Percentiles rank a stretch among this genome's conserved stretches.
Conservation (phyloP, 2,113 vertebrate species). For the Macaca fascicularis region DNA sequence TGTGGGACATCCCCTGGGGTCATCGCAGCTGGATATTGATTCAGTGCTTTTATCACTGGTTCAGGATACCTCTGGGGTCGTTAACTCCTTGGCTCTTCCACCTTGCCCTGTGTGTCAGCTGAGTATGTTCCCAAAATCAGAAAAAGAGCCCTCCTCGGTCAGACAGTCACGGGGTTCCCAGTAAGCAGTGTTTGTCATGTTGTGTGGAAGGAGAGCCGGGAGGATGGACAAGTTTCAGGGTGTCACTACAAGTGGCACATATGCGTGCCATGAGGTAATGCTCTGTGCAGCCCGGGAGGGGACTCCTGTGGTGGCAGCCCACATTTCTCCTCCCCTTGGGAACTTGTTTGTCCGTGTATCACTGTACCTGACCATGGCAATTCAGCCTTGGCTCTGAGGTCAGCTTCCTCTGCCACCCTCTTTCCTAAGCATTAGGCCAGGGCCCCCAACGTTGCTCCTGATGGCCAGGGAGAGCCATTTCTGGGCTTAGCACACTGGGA, state of each 20-base stretch:
- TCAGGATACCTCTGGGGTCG: not conserved
- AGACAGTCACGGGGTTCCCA: not conserved
- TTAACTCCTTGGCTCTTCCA: not conserved
- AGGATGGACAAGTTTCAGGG: too few relatives aligned
- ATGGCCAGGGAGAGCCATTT: not conserved
- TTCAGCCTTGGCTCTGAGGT: not conserved
- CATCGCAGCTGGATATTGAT: rapidly evolving
- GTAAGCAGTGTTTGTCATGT: not conserved
- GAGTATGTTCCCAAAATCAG: not conserved
- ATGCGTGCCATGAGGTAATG: too few relatives aligned
- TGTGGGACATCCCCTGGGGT: not conserved
- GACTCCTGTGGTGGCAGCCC: not conserved
- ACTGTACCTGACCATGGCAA: not conserved
- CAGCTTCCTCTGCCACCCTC: not conserved
- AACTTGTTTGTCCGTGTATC: not conserved
- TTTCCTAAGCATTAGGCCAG: not conserved
- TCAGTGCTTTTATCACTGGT: not conserved
- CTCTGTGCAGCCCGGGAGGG: not conserved
- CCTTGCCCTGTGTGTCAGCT: not conserved
- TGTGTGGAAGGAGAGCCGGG: rapidly evolving
- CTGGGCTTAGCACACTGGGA: not conserved
- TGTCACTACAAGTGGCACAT: too few relatives aligned
- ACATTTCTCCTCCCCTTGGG: not conserved
- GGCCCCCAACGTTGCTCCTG: not conserved
- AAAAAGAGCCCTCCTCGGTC: not conserved